These are phyloP conservation scores for Hypomecis punctinalis DNA, from an alignment of 2,888 invertebrate species.

Conservation along the genomic window DNA sequence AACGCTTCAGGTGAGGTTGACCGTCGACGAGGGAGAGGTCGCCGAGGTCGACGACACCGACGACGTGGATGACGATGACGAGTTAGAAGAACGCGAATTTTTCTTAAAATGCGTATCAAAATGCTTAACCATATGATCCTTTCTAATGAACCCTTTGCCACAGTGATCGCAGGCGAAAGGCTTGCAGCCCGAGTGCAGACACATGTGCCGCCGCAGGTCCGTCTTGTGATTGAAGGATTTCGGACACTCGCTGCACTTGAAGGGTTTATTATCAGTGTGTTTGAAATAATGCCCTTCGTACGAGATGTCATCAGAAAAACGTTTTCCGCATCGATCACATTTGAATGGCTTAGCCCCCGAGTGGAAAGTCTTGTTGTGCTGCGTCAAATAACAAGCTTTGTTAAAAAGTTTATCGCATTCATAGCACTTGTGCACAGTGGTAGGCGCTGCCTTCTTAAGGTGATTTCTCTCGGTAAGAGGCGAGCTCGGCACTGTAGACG, in stretches of 20 bases:
- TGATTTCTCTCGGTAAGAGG: conserved; percentile 77
- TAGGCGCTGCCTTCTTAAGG: conserved; percentile 64
- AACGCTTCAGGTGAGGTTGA: conserved; percentile 39
- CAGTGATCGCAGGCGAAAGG: conserved; percentile 93
- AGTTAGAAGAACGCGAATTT: conserved; percentile 67
- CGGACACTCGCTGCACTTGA: conserved; percentile 93
- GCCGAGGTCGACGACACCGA: conserved; percentile 56
- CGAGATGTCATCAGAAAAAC: conserved; percentile 89
- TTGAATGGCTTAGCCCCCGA: conserved; percentile 94
- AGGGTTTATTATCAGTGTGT: conserved; percentile 93
- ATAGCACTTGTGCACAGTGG: conserved; percentile 87
- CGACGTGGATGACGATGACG: conserved; percentile 59
- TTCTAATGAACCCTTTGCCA: conserved; percentile 94
- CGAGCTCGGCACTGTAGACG: conserved; percentile 74
- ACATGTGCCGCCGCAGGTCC: conserved; percentile 93
- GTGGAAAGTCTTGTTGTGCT: conserved; percentile 96
- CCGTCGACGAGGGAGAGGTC: conserved; percentile 46
- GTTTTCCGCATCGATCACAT: conserved; percentile 93
- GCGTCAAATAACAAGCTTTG: conserved; percentile 94
- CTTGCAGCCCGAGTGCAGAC: conserved; percentile 94
- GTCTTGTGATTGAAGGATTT: conserved; percentile 97
- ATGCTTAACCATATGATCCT: conserved; percentile 96
- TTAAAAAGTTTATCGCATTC: conserved; percentile 94
- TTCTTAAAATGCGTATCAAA: conserved; percentile 91
- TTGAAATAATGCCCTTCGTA: conserved; percentile 90